Evolutionary conservation across 2,888 invertebrate genomes (phyloP).

Genomic region (Achlya flavicornis): DNA sequence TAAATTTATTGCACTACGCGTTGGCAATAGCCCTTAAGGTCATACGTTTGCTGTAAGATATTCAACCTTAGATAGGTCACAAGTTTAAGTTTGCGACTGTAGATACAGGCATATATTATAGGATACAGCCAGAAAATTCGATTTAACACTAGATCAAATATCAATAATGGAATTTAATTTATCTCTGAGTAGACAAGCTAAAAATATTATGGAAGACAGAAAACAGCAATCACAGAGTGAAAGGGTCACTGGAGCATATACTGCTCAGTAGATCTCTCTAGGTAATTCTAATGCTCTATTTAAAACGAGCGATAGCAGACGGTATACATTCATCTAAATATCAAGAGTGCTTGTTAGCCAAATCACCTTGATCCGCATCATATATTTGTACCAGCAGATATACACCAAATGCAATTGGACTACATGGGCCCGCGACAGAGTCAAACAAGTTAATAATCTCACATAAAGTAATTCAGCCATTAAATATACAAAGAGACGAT

Average conservation of each 20-base stretch:
- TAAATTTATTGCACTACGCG: too few species aligned
- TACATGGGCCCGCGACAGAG: too few species aligned
- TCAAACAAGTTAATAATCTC: conserved; percentile 30
- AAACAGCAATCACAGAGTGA: background rate
- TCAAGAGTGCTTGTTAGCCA: too few species aligned
- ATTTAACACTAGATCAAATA: background rate
- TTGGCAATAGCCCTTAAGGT: too few species aligned
- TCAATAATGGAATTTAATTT: background rate
- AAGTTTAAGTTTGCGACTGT: too few species aligned
- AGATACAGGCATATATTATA: too few species aligned
- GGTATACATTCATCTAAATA: too few species aligned
- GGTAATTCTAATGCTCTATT: background rate
- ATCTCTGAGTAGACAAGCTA: background rate
- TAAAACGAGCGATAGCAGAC: too few species aligned
- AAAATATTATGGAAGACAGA: background rate
- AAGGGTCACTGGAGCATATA: background rate
- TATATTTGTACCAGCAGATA: background rate
- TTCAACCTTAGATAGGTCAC: too few species aligned
- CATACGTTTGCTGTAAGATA: too few species aligned
- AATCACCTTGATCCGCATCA: too few species aligned
- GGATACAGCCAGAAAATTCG: background rate
- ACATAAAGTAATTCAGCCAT: conserved; percentile 20
- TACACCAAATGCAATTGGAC: background rate
- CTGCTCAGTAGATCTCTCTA: too few species aligned
- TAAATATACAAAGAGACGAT: conserved; percentile 36